Evolutionary conservation across 2,797 vertebrate species (phyloP).

Genomic region (Channallabes apus): DNA sequence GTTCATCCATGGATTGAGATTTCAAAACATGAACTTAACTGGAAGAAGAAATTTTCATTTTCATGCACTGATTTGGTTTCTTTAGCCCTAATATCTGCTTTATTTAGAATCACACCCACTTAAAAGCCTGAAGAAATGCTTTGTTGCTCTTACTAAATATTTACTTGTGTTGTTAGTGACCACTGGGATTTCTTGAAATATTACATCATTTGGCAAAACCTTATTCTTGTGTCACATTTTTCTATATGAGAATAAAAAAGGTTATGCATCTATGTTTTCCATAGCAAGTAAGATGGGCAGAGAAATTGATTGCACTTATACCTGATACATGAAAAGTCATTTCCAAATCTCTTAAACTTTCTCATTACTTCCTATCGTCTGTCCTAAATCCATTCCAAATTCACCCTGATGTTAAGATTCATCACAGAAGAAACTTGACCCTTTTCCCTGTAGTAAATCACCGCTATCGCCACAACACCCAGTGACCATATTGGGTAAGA

Average conservation of each 20-base stretch:
- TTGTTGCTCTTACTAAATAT: constrained; percentile 26
- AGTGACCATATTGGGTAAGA: constrained; percentile 27
- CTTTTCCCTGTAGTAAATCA: constrained; percentile 18
- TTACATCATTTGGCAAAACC: constrained; percentile 4
- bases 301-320: neutral
- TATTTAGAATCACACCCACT: neutral
- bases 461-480: neutral
- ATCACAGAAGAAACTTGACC: neutral
- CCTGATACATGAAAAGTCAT: neutral
- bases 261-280: neutral
- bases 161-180: constrained; percentile 33
- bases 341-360: neutral
- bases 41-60: neutral
- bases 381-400: constrained; percentile 1
- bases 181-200: constrained; percentile 24
- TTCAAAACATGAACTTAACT: neutral
- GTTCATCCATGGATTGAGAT: neutral
- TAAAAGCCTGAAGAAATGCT: constrained; percentile 11
- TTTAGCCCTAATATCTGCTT: neutral
- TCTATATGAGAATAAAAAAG: neutral
- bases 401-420: neutral
- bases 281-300: neutral
- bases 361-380: neutral
- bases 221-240: constrained; percentile 6
- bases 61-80: neutral